Percentiles rank a stretch among this genome's conserved stretches.
phyloP scores from a whole-genome alignment of 2,113 vertebrate species.

The Eclectus roratus region DNA sequence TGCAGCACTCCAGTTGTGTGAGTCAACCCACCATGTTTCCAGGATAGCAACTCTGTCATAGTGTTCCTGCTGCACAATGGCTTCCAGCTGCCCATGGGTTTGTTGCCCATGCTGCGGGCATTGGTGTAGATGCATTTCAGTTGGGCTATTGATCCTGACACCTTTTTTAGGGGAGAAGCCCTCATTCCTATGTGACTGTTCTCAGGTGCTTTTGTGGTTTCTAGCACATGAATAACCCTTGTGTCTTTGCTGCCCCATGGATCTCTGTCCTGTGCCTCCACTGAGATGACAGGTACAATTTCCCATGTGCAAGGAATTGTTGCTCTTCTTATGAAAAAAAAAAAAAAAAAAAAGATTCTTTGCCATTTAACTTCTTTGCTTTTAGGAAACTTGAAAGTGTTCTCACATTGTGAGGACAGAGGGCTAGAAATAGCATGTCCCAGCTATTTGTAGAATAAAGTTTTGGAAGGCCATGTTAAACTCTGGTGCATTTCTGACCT shows the following conservation, averaged over 20 bases:
- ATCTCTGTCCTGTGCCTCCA: too few relatives aligned
- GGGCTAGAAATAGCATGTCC: not conserved
- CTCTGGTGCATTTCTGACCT: not conserved
- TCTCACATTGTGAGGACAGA: not conserved
- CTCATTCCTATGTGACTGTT: not conserved
- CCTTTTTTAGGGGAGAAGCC: not conserved
- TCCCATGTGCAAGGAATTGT: not conserved
- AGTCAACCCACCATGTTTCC: not conserved
- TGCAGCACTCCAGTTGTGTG: not conserved
- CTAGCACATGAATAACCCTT: not conserved
- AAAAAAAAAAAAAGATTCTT: not conserved
- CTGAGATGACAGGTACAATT: not conserved
- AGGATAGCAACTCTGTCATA: not conserved
- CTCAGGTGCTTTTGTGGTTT: not conserved
- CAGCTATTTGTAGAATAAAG: not conserved
- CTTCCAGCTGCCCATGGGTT: not conserved
- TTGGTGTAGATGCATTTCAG: not conserved
- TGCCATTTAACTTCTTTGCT: not conserved
- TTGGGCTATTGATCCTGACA: not conserved
- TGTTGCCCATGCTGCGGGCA: not conserved
- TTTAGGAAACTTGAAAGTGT: not conserved
- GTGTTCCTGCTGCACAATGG: not conserved
- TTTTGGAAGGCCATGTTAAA: not conserved
- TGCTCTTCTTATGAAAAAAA: not conserved
- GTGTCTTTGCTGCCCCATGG: not conserved